Evolutionary conservation across 2,888 invertebrate species (phyloP).

Genomic region (Trichogramma dendrolimi): DNA sequence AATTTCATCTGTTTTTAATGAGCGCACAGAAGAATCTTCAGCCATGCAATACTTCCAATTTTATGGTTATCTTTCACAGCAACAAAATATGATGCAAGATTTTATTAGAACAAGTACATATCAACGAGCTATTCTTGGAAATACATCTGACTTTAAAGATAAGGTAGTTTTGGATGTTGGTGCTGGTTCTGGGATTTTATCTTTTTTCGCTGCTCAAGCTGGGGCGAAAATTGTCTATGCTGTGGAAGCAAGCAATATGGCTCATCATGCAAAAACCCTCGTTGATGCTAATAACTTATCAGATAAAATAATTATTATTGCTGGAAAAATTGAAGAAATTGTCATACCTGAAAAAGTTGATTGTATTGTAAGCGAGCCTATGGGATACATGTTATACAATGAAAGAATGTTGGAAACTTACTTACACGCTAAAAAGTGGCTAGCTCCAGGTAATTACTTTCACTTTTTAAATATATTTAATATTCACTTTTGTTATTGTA

Average conservation of each 20-base stretch:
- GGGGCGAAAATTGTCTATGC: conserved; percentile 96
- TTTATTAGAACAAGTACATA: conserved; percentile 97
- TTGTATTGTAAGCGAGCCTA: conserved; percentile 96
- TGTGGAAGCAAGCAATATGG: conserved; percentile 99
- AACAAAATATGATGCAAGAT: conserved; percentile 99
- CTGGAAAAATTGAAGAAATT: conserved; percentile 98
- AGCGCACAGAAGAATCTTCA: conserved; percentile 95
- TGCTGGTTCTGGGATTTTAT: conserved; percentile 96
- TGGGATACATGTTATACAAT: conserved; percentile 99
- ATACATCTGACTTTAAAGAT: conserved; percentile 86
- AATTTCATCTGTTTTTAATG: conserved; percentile 81
- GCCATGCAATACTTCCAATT: conserved; percentile 99
- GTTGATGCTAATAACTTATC: conserved; percentile 86
- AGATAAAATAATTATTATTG: conserved; percentile 85
- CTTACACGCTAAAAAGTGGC: conserved; percentile 97
- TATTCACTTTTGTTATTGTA: background rate
- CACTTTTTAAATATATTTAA: background rate
- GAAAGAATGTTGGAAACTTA: conserved; percentile 99
- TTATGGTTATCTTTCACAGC: conserved; percentile 97
- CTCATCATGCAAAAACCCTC: conserved; percentile 86
- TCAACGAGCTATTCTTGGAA: conserved; percentile 92
- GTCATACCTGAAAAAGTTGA: conserved; percentile 93
- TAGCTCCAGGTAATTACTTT: conserved; percentile 66
- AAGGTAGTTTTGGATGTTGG: conserved; percentile 96
- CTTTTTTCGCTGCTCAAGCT: conserved; percentile 97